These are phyloP conservation scores for Psammodynastes pulverulentus DNA, from an alignment of 2,113 vertebrate species.

Conservation along the genomic window DNA sequence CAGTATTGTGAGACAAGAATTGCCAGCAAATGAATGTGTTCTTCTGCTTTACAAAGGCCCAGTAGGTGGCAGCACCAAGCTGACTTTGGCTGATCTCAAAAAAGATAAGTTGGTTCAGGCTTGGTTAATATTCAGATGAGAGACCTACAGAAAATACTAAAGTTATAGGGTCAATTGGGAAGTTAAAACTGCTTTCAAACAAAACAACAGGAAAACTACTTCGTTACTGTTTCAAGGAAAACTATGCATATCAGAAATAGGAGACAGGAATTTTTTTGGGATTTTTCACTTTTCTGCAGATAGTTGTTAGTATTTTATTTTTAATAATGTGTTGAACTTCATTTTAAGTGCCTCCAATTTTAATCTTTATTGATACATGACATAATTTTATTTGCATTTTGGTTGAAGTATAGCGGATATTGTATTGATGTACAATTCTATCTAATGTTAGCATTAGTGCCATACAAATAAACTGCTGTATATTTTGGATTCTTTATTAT, in stretches of 20 bases:
- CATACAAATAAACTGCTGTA: neutral
- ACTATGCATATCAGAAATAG: neutral
- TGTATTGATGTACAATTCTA: neutral
- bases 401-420: neutral
- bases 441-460: neutral
- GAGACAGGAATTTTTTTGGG: neutral
- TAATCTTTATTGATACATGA: neutral
- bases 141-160: neutral
- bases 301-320: neutral
- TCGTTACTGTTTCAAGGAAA: neutral
- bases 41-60: neutral
- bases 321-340: neutral
- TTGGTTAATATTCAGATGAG: neutral
- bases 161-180: neutral
- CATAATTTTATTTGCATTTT: neutral
- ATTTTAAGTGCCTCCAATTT: neutral
- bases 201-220: neutral
- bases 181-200: neutral
- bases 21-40: neutral
- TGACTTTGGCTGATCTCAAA: neutral
- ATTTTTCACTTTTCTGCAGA: neutral
- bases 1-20: neutral
- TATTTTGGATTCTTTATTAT: neutral
- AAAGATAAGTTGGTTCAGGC: neutral
- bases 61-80: neutral